Conservation (phyloP, 2,797 vertebrate genomes). For the Hydrophis major region DNA sequence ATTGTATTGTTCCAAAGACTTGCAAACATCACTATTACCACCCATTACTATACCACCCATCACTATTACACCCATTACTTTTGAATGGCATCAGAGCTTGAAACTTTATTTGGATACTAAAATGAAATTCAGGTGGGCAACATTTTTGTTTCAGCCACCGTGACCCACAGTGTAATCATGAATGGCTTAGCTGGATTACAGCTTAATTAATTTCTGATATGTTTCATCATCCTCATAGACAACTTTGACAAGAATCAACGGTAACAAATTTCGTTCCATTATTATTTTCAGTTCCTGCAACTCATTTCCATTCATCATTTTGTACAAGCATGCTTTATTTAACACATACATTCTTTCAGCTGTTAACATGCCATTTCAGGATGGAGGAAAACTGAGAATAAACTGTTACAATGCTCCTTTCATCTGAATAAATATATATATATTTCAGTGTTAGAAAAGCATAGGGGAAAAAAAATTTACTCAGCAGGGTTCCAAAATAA, state of each 20-base stretch:
- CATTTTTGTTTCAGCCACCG: background rate
- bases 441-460: conserved; percentile 18
- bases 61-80: background rate
- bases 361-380: background rate
- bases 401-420: background rate
- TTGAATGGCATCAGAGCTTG: background rate
- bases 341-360: conserved; percentile 23
- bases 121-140: background rate
- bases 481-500: background rate
- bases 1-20: background rate
- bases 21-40: background rate
- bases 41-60: background rate
- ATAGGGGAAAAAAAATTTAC: background rate
- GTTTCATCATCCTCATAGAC: conserved; percentile 40
- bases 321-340: conserved; percentile 32
- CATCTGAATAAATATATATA: conserved; percentile 9
- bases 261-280: conserved; percentile 28
- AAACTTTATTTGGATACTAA: background rate
- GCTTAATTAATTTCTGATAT: conserved; percentile 30
- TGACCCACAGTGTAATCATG: background rate
- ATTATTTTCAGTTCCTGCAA: conserved; percentile 12
- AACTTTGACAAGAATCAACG: conserved; percentile 46
- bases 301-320: conserved; percentile 19
- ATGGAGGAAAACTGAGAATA: conserved; percentile 17
- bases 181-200: background rate